These are phyloP conservation scores for Micrasema longulum DNA, from an alignment of 1,140 invertebrate genomes.

Conservation along the genomic window DNA sequence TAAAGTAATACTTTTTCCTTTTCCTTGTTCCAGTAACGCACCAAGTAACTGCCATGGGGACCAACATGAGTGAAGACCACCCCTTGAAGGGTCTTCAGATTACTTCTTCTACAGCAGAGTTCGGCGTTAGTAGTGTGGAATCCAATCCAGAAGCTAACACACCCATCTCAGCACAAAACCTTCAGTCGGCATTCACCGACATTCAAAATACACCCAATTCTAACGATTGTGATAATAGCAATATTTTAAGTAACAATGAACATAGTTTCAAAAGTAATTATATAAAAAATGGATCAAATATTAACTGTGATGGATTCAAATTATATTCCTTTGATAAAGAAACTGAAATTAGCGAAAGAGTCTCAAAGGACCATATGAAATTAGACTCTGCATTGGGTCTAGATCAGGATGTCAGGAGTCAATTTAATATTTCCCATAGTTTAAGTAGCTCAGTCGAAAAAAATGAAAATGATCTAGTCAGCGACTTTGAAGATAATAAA, in stretches of 20 bases:
- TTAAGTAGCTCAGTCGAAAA: conserved; percentile 66
- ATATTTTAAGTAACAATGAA: conserved; percentile 27
- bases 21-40: conserved; percentile 20
- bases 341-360: neutral
- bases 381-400: conserved; percentile 16
- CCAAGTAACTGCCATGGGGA: conserved; percentile 41
- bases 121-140: conserved; percentile 4
- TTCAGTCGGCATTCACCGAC: neutral
- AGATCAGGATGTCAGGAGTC: conserved; percentile 23
- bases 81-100: conserved; percentile 38
- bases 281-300: conserved; percentile 37
- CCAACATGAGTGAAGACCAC: conserved; percentile 52
- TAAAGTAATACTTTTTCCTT: no score
- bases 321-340: conserved; percentile 44
- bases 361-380: conserved; percentile 22
- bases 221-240: conserved; percentile 30
- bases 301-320: conserved; percentile 44
- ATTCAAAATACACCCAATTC: conserved; percentile 21
- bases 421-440: conserved; percentile 54
- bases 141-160: conserved; percentile 12
- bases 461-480: conserved; percentile 66
- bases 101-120: neutral
- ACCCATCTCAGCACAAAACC: neutral
- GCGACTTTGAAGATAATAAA: conserved; percentile 68
- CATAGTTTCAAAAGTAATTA: conserved; percentile 33